Percentiles rank a stretch among this genome's conserved stretches.
These are phyloP conservation scores for Cheirogaleus major DNA, from an alignment of 2,797 vertebrate species.

Conservation along the genomic window DNA sequence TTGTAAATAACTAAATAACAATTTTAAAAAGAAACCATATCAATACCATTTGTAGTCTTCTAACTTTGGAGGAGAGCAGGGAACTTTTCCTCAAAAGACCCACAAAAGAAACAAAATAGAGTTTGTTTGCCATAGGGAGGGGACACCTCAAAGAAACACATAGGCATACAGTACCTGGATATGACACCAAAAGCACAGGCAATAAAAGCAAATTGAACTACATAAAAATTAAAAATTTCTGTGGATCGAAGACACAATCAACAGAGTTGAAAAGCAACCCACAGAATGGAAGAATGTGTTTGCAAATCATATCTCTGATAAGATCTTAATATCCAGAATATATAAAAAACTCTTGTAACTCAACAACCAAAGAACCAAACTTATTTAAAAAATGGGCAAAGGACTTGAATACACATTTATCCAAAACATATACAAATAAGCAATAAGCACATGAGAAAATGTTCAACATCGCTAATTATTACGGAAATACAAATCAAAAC, in stretches of 20 bases:
- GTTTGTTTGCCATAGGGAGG: background rate
- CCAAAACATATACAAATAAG: background rate
- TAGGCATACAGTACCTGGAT: background rate
- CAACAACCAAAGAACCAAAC: background rate
- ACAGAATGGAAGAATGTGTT: background rate
- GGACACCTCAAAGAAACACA: background rate
- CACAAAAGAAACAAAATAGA: background rate
- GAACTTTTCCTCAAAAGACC: background rate
- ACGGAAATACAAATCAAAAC: background rate
- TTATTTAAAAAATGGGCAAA: background rate
- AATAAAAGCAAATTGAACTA: background rate
- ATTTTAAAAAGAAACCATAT: background rate
- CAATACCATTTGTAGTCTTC: background rate
- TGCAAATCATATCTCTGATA: background rate
- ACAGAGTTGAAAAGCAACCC: background rate
- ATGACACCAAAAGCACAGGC: background rate
- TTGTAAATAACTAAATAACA: background rate
- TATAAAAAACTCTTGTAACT: background rate
- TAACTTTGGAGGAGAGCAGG: background rate
- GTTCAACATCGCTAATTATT: background rate
- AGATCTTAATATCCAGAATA: background rate
- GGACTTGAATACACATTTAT: background rate
- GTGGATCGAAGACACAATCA: background rate
- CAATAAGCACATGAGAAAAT: background rate
- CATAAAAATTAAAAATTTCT: background rate